phyloP scores from a whole-genome alignment of 2,888 invertebrate species.

The Nematopogon swammerdamellus region DNA sequence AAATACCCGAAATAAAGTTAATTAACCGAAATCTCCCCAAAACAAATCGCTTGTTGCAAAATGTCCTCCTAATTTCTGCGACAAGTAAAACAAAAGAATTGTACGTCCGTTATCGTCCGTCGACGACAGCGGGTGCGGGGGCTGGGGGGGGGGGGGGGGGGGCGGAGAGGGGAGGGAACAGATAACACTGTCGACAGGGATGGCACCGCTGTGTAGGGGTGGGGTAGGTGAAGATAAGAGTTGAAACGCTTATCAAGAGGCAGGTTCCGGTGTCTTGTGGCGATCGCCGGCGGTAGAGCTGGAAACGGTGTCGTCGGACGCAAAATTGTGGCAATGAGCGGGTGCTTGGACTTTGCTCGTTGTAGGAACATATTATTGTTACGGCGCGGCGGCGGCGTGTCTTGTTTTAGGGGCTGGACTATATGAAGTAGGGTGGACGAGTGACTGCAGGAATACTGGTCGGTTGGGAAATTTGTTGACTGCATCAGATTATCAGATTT shows the following conservation, averaged over 20 bases:
- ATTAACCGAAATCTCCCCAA: constrained; percentile 33
- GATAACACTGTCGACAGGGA: too few species aligned
- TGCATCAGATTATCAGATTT: too few species aligned
- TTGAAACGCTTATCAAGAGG: constrained; percentile 30
- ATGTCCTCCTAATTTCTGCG: constrained; percentile 56
- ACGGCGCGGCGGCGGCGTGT: too few species aligned
- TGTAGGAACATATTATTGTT: too few species aligned
- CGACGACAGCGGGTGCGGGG: constrained; percentile 17
- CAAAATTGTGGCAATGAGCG: too few species aligned
- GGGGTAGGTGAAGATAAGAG: constrained; percentile 9
- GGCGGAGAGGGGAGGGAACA: constrained; percentile 36
- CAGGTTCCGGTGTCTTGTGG: constrained; percentile 41
- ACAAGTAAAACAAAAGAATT: constrained; percentile 58
- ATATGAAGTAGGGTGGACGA: too few species aligned
- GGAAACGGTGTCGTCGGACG: too few species aligned
- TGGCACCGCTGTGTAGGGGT: too few species aligned
- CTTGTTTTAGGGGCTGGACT: too few species aligned
- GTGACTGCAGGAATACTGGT: too few species aligned
- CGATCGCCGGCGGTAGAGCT: constrained; percentile 32
- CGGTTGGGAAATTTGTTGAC: too few species aligned
- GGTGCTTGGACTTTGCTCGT: too few species aligned
- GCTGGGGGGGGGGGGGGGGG: constrained; percentile 9
- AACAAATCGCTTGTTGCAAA: constrained; percentile 42
- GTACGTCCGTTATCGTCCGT: constrained; percentile 28
- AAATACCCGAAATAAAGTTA: constrained; percentile 54